A percentile compares a stretch with the other conserved stretches of the same genome.
Conservation (phyloP, 2,113 vertebrate species). For the Gymnogyps californianus region DNA sequence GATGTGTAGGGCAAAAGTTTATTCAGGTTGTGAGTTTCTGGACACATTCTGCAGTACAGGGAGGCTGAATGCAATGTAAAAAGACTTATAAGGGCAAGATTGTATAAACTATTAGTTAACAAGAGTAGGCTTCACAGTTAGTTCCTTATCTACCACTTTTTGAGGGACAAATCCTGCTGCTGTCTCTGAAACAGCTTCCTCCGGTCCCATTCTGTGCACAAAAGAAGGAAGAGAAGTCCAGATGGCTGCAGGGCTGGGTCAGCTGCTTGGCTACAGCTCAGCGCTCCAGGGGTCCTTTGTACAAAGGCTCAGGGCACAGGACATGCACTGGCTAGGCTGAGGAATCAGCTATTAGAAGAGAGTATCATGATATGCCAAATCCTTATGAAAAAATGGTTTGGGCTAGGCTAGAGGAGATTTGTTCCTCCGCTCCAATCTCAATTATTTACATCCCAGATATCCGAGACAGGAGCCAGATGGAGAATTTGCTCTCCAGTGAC, state of each 20-base stretch:
- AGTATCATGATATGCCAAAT: background rate
- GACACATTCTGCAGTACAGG: conserved; percentile 81
- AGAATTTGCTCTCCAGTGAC: background rate
- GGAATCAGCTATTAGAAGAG: background rate
- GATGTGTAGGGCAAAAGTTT: conserved; percentile 87
- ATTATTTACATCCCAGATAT: background rate
- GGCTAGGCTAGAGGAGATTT: background rate
- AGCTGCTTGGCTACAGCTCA: conserved; percentile 52
- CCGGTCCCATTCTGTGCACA: conserved; percentile 30
- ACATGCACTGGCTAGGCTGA: background rate
- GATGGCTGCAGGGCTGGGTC: conserved; percentile 22
- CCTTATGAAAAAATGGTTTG: background rate
- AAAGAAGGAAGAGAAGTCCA: conserved; percentile 59
- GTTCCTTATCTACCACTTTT: background rate
- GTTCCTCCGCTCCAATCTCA: background rate
- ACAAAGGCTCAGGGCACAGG: background rate
- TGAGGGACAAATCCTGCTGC: background rate
- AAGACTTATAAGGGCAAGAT: background rate
- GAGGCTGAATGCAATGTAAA: conserved; percentile 73
- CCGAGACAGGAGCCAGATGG: background rate
- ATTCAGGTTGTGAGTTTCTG: conserved; percentile 78
- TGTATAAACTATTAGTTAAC: background rate
- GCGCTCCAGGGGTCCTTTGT: conserved; percentile 21
- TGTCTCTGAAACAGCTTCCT: conserved; percentile 6
- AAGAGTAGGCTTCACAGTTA: background rate